Base-by-base conservation (phyloP, 2,797 vertebrate species). In the Bovichtus diacanthus region DNA sequence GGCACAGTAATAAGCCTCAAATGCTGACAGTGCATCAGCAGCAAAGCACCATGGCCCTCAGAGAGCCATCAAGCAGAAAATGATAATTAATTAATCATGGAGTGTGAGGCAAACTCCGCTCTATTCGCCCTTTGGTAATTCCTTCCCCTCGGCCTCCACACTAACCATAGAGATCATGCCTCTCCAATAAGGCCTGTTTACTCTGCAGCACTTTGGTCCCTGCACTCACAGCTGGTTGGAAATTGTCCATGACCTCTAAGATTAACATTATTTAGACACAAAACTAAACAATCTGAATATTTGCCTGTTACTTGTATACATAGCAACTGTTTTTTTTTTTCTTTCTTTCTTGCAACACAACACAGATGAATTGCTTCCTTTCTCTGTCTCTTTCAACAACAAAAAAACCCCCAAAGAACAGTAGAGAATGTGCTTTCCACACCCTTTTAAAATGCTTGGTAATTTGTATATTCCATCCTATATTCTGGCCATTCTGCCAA, bases 1-100 rank as follows among this genome's bases (percentile, higher is more conserved):
- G 73, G 83, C 85, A 86, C 85, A 88, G 88, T 91, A 92, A 92
- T 93, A 90, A 87, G 87, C 85, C 74, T 92, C 87, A 86, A 91
- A 86, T 92, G 94, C 94, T 95, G 94, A 95, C 92, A 86, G 84
- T 83, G 92, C 90, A 91, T 91, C 90, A 88, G 83, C 87, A 82
- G 87, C 76, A 80, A 82, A 87, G 89, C 84, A 80, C 82, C 76
- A 27, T 72, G 76, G 88, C 84, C 92, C 92, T 92, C 78, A 76
- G 92, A 93, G 94, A 90, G 92, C 91, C 92, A 93, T 94, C 92
- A 92, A 93, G 92, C 92, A 93, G 91, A 94, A 95, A 94, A 94
- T 93, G 88, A 93, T 94, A 93, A 94, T 94, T 93, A 95, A 95
- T 95, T 93, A 93, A 95, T 95, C 90, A 94, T 92, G 87, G 84